These are phyloP conservation scores for Phrynosoma platyrhinos DNA, from an alignment of 2,113 vertebrate genomes.

Conservation along the genomic window DNA sequence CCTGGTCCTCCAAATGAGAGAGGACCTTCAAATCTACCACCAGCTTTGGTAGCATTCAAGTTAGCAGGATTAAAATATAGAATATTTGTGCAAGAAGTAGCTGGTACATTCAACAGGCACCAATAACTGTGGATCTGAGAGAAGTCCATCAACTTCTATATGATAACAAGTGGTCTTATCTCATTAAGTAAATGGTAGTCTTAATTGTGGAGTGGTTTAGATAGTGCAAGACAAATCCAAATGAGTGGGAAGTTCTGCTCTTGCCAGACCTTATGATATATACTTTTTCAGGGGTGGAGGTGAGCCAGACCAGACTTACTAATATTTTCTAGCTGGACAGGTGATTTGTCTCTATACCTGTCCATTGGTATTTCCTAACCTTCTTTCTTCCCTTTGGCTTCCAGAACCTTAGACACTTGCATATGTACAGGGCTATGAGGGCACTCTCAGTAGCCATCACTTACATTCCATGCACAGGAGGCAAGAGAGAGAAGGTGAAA, in stretches of 20 bases:
- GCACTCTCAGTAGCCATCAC: not conserved
- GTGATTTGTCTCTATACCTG: not conserved
- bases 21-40: slow-evolving; percentile 34
- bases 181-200: not conserved
- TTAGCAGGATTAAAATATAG: slow-evolving; percentile 48
- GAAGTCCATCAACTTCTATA: not conserved
- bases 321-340: not conserved
- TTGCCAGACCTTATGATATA: not conserved
- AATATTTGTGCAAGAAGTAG: slow-evolving; percentile 60
- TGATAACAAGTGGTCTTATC: not conserved
- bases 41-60: not conserved
- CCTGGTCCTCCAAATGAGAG: slow-evolving; percentile 43
- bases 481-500: not conserved
- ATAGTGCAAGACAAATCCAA: slow-evolving; percentile 3
- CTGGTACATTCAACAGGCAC: slow-evolving; percentile 12
- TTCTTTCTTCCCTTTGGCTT: not conserved
- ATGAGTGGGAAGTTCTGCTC: not conserved
- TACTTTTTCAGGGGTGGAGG: not conserved
- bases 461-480: not conserved
- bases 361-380: not conserved
- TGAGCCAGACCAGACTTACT: not conserved
- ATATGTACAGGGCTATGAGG: too few species aligned
- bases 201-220: not conserved
- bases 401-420: not conserved
- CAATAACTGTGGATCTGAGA: not conserved